Evolutionary conservation across 1,140 invertebrate species (phyloP).

Genomic region (Sarcophaga bullata): DNA sequence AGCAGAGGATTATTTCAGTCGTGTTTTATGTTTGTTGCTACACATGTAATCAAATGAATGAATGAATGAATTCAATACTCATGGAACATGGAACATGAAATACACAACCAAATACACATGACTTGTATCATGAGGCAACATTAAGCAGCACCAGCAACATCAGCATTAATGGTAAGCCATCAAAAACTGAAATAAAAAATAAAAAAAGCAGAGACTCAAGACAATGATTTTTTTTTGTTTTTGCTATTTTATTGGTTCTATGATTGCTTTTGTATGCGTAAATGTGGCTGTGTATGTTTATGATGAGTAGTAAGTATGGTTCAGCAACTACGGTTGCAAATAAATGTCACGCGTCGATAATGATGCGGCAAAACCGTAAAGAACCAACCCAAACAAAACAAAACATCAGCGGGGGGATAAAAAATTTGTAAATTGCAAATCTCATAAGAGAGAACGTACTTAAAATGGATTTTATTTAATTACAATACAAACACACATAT

Average conservation of each 20-base stretch:
- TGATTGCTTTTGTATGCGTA: no score
- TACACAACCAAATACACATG: neutral
- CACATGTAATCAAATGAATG: constrained; percentile 8
- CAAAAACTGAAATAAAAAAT: no score
- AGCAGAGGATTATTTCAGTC: constrained; percentile 5
- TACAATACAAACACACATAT: neutral
- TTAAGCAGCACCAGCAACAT: neutral
- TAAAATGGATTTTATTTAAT: constrained; percentile 22
- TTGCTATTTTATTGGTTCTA: no score
- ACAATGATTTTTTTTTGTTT: no score
- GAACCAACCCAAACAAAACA: neutral
- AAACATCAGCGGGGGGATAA: neutral
- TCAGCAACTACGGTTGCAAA: neutral
- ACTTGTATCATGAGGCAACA: neutral
- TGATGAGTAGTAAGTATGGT: neutral
- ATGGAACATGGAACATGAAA: no score
- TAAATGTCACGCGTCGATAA: constrained; percentile 20
- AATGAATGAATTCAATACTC: neutral
- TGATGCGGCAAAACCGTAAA: neutral
- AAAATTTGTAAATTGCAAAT: neutral
- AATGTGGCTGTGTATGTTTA: no score
- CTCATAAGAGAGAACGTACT: constrained; percentile 5
- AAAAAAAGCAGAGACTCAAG: no score
- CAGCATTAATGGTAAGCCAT: neutral
- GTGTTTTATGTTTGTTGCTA: constrained; percentile 18